These are phyloP conservation scores for Lemur catta DNA, from an alignment of 2,797 vertebrate genomes.

Conservation along the genomic window DNA sequence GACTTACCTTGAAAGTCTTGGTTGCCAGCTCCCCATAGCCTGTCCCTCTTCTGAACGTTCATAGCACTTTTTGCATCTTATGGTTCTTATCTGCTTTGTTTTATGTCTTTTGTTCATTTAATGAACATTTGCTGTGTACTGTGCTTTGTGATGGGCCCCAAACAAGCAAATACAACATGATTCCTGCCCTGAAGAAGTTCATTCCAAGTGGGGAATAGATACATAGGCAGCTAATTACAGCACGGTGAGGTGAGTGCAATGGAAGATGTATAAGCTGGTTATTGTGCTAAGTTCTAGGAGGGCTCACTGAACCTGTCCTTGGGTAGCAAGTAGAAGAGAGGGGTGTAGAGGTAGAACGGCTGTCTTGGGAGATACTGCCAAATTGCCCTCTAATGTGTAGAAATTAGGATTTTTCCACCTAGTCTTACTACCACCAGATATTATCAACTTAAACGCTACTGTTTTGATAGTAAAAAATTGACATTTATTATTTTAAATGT, in stretches of 20 bases:
- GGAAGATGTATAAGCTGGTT: too few species aligned
- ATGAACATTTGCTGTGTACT: background rate
- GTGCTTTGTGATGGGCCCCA: background rate
- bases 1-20: background rate
- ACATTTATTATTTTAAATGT: background rate
- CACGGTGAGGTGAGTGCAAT: background rate
- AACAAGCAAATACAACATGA: background rate
- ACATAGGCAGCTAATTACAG: background rate
- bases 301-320: background rate
- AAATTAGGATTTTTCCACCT: background rate
- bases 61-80: background rate
- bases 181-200: background rate
- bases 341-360: background rate
- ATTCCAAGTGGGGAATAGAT: background rate
- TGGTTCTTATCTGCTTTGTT: background rate
- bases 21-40: background rate
- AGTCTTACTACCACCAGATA: background rate
- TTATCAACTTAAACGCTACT: background rate
- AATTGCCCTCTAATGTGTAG: background rate
- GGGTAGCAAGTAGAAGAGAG: background rate
- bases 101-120: background rate
- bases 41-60: background rate
- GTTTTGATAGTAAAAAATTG: background rate
- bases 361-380: background rate
- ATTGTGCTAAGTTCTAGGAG: background rate